Base-by-base conservation (phyloP, 2,113 vertebrate species). In the Corythaeola cristata region DNA sequence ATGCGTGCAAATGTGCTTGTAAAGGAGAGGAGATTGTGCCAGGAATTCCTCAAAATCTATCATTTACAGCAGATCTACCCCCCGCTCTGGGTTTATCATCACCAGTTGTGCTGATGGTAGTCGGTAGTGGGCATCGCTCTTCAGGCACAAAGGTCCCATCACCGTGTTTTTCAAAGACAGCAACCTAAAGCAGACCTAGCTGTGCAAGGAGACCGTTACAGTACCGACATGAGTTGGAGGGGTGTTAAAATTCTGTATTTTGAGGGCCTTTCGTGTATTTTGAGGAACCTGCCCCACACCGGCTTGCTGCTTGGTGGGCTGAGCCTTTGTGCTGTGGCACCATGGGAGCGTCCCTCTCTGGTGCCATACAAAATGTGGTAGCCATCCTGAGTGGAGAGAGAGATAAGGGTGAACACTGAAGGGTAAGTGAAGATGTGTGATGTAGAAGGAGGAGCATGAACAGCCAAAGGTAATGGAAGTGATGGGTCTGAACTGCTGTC, bases 241-340 rank as follows among this genome's bases (percentile, higher is more conserved):
- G 0, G 0, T 22, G 52, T 30, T 44, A 78, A 88, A 94, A 89
- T 37, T 67, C 56, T 0, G 0, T 4, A 2, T 82, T 88, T 85
- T n/a, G 11, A 47, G 39, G 21, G 44, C 26, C 6, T 83, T 90
- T 67, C 22, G 5, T 2, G n/a, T n/a, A n/a, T n/a, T n/a, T n/a
- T n/a, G 59, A 44, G 12, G 35, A 39, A 27, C 33, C 30, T 72
- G 50, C 17, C 39, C 45, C 23, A 19, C 1, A 13, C 50, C 0
- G 0, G 4, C 30, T 58, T 45, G 35, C 11, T 53, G 47, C 55
- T 63, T 69, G 41, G 19, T 0, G 3, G 67, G 63, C 56, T 79
- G 56, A 74, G 24, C 12, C 24, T 69, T 45, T 50, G 12, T 66
- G 41, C 32, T 84, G n/a, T 49, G 53, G 8, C 49, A 44, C n/a